Base-by-base conservation (phyloP, 2,113 vertebrate genomes). In the Dipodomys merriami region DNA sequence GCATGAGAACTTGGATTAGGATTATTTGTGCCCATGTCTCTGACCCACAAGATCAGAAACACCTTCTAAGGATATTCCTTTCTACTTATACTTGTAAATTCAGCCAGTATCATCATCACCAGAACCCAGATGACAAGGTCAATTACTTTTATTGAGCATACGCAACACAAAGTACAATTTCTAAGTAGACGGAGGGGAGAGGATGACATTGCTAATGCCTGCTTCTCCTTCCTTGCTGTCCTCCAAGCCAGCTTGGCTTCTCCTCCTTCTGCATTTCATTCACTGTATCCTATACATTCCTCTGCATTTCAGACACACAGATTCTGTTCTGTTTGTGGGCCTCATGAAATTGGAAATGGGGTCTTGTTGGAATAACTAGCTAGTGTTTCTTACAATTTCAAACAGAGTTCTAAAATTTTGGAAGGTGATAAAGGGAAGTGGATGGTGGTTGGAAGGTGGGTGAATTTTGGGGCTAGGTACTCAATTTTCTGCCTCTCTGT, bases 1-100 rank as follows among this genome's bases (percentile, higher is more conserved):
- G 19, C 27, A 33, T 23, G 25, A 33, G 22, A 62, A 62, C 25
- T 44, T 53, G 0, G 23, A 16, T 44, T 69, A 69, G n/a, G 87
- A 67, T 83, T 15, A 49, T 83, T 71, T 49, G 7, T 86, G 12
- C 27, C 57, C 25, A 20, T 44, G 12, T 82, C 25, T 79, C 81
- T 68, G 5, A 39, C 53, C 49, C 35, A 57, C 20, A 87, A 76
- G 49, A 86, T 35, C 8, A 9, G 73, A n/a, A 69, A 69, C 39
- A 27, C 9, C 67, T 93, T 19, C 20, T 20, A 7, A 64, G 12
- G 11, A 57, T 64, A 80, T 10, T 62, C 1, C 23, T 78, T 90
- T 84, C 89, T 76, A 68, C 80, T 64, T 74, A 33, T 87, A 85
- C 27, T 60, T 92, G 15, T 93, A 78, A 89, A 65, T 72, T 68